Evolutionary conservation across 2,888 invertebrate species (phyloP).

Genomic region (Ischnus inquisitorius): DNA sequence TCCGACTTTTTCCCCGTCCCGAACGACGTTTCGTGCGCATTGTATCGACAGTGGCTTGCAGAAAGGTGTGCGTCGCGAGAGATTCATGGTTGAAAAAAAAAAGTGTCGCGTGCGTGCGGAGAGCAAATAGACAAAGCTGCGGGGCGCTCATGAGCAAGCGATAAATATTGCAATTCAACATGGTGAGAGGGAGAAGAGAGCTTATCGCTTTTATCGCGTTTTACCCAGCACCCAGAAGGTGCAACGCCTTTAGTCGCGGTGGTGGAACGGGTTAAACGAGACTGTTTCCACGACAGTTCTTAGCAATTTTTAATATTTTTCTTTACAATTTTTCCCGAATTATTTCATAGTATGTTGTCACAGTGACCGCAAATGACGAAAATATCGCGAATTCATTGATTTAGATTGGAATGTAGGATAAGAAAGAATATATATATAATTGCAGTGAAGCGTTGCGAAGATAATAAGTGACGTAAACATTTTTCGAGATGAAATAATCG

Average conservation of each 20-base stretch:
- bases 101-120: conserved; percentile 19
- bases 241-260: conserved; percentile 67
- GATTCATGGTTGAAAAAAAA: conserved; percentile 14
- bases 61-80: neutral
- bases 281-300: neutral
- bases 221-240: conserved; percentile 60
- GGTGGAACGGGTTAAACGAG: conserved; percentile 50
- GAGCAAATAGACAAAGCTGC: conserved; percentile 63
- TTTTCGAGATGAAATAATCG: neutral
- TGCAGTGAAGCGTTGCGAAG: conserved; percentile 18
- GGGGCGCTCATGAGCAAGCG: conserved; percentile 55
- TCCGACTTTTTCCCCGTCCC: neutral
- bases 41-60: neutral
- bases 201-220: conserved; percentile 70
- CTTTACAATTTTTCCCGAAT: neutral
- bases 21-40: neutral
- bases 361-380: neutral
- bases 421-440: neutral
- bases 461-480: conserved; percentile 7
- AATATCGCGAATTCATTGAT: neutral
- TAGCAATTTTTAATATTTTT: neutral
- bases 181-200: conserved; percentile 62
- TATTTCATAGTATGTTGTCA: neutral
- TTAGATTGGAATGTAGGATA: too few relatives aligned
- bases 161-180: conserved; percentile 66